Evolutionary conservation across 1,140 invertebrate species (phyloP).

Genomic region (Acromyrmex heyeri): DNA sequence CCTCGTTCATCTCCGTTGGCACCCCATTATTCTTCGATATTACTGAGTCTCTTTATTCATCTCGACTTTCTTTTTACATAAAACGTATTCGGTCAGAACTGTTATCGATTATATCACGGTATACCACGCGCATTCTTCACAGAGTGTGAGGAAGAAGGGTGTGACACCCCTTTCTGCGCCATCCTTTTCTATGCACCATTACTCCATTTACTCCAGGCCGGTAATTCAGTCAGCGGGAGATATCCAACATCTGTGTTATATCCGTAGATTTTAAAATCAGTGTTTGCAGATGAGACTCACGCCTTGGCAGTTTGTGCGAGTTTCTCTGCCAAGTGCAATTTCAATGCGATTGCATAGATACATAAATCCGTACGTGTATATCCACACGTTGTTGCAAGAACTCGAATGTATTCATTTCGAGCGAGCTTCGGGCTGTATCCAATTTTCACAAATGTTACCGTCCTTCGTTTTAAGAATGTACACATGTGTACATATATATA

Average conservation of each 20-base stretch:
- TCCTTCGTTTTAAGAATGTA: not conserved
- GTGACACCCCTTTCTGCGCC: slow-evolving; percentile 21
- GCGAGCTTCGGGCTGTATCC: not conserved
- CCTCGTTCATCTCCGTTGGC: not conserved
- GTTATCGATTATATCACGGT: slow-evolving; percentile 72
- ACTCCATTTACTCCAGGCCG: slow-evolving; percentile 38
- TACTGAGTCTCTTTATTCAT: slow-evolving; percentile 10
- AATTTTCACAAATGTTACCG: slow-evolving; percentile 24
- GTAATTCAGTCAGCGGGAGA: slow-evolving; percentile 26
- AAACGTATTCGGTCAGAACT: slow-evolving; percentile 32
- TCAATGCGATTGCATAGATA: not conserved
- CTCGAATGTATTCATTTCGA: not conserved
- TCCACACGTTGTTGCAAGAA: slow-evolving; percentile 1
- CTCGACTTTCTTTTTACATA: not conserved
- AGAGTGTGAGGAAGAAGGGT: slow-evolving; percentile 26
- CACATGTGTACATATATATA: too few species aligned
- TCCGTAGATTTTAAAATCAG: slow-evolving; percentile 47
- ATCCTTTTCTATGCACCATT: slow-evolving; percentile 31
- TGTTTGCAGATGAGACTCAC: not conserved
- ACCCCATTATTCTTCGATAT: not conserved
- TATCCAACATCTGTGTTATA: not conserved
- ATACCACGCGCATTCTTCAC: slow-evolving; percentile 61
- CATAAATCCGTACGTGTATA: not conserved
- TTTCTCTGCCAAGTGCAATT: slow-evolving; percentile 72
- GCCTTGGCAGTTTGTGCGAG: slow-evolving; percentile 67